Percentiles rank a stretch among this genome's conserved stretches.
phyloP scores from a whole-genome alignment of 1,140 invertebrate species.

The Macrosteles quadrilineatus region DNA sequence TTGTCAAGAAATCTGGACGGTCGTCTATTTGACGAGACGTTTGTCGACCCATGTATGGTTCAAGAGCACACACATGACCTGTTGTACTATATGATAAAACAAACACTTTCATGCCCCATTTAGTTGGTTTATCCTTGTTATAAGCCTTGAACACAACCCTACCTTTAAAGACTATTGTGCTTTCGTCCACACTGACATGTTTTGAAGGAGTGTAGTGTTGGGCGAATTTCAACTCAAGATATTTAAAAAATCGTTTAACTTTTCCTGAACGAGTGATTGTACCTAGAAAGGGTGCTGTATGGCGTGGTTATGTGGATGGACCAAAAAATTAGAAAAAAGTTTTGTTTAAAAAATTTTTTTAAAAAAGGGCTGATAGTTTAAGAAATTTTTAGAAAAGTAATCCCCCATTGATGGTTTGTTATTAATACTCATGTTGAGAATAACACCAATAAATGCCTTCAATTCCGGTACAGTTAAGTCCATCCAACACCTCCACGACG shows the following conservation, averaged over 20 bases:
- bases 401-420: slow-evolving; percentile 24
- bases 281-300: slow-evolving; percentile 4
- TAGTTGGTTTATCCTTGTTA: no score
- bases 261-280: slow-evolving; percentile 12
- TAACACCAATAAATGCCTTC: slow-evolving; percentile 27
- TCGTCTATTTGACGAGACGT: not conserved
- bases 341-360: slow-evolving; percentile 20
- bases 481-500: slow-evolving; percentile 1
- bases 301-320: slow-evolving; percentile 12
- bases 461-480: slow-evolving; percentile 20
- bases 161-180: slow-evolving; percentile 26
- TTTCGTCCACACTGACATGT: slow-evolving; percentile 24
- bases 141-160: slow-evolving; percentile 28
- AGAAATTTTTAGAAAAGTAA: slow-evolving; percentile 19
- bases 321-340: slow-evolving; percentile 28
- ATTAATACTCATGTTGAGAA: slow-evolving; percentile 25
- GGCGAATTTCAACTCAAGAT: slow-evolving; percentile 17
- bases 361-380: slow-evolving; percentile 25
- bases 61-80: slow-evolving; percentile 25
- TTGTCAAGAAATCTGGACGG: slow-evolving; percentile 17
- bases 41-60: slow-evolving; percentile 25
- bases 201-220: slow-evolving; percentile 15
- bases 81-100: slow-evolving; percentile 6
- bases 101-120: slow-evolving; percentile 26
- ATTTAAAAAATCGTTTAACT: slow-evolving; percentile 22